phyloP scores from a whole-genome alignment of 2,113 vertebrate genomes.

The Calyptomena viridis region DNA sequence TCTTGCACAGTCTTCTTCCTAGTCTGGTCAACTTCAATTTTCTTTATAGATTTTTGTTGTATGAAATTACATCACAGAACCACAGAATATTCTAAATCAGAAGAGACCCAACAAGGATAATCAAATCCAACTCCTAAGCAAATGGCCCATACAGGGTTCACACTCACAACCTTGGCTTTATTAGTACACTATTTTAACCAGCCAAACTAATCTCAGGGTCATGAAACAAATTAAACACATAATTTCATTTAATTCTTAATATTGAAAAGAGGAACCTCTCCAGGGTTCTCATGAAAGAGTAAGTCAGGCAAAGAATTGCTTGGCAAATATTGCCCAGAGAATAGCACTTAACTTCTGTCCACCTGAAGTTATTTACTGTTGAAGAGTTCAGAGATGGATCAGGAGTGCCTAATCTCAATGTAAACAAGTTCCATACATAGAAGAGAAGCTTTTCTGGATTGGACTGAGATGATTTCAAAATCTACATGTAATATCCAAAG shows the following conservation, averaged over 20 bases:
- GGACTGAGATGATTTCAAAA: background rate
- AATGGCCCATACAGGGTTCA: background rate
- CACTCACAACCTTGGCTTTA: background rate
- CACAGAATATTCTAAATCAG: background rate
- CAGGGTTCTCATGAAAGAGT: background rate
- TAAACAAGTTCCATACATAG: background rate
- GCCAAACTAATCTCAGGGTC: background rate
- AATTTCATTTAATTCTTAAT: background rate
- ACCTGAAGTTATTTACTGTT: background rate
- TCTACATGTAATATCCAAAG: background rate
- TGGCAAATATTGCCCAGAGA: background rate
- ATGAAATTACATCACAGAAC: background rate
- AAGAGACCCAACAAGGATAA: background rate
- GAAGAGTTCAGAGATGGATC: background rate
- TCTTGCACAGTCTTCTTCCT: background rate
- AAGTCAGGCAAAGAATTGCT: background rate
- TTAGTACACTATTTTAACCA: background rate
- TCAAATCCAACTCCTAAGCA: no score
- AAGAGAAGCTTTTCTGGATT: background rate
- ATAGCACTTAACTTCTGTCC: background rate
- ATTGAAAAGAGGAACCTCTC: background rate
- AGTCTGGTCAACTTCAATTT: background rate
- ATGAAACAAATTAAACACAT: background rate
- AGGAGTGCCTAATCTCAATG: background rate
- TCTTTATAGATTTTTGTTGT: background rate